phyloP scores from a whole-genome alignment of 2,888 invertebrate genomes.

The Idaea biselata region DNA sequence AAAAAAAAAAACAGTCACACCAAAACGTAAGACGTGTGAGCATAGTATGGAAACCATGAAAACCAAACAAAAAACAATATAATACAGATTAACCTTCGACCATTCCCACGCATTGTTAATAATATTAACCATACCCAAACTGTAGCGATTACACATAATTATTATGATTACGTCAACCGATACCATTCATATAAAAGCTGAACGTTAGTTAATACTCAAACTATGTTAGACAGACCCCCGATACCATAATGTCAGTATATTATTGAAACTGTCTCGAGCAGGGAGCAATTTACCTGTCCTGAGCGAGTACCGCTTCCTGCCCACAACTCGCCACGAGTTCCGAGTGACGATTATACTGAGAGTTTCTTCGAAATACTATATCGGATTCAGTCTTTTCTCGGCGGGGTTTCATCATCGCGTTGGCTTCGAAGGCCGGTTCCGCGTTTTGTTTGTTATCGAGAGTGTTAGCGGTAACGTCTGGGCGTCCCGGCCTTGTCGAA shows the following conservation, averaged over 20 bases:
- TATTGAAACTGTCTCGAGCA: conserved; percentile 73
- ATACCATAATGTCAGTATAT: conserved; percentile 69
- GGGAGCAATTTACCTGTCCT: conserved; percentile 75
- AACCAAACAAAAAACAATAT: conserved; percentile 15
- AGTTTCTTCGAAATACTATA: conserved; percentile 86
- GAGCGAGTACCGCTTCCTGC: conserved; percentile 80
- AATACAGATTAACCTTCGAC: conserved; percentile 28
- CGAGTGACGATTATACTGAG: conserved; percentile 68
- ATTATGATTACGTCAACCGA: conserved; percentile 8
- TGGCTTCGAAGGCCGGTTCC: conserved; percentile 46
- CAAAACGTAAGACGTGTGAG: conserved; percentile 77
- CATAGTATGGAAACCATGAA: conserved; percentile 32
- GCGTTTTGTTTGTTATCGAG: conserved; percentile 47
- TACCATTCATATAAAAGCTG: conserved; percentile 48
- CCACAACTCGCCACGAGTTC: conserved; percentile 71
- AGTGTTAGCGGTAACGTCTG: conserved; percentile 63
- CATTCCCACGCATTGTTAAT: conserved; percentile 51
- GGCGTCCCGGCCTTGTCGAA: conserved; percentile 63
- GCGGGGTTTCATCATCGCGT: conserved; percentile 82
- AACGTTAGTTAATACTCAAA: conserved; percentile 50
- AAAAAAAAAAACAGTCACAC: conserved; percentile 53
- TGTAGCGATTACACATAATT: conserved; percentile 35
- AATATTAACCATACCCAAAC: conserved; percentile 51
- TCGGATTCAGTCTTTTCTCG: conserved; percentile 95
- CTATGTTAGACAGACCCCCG: conserved; percentile 70